These are phyloP conservation scores for Ophion slaviceki DNA, from an alignment of 2,888 invertebrate genomes.

Conservation along the genomic window DNA sequence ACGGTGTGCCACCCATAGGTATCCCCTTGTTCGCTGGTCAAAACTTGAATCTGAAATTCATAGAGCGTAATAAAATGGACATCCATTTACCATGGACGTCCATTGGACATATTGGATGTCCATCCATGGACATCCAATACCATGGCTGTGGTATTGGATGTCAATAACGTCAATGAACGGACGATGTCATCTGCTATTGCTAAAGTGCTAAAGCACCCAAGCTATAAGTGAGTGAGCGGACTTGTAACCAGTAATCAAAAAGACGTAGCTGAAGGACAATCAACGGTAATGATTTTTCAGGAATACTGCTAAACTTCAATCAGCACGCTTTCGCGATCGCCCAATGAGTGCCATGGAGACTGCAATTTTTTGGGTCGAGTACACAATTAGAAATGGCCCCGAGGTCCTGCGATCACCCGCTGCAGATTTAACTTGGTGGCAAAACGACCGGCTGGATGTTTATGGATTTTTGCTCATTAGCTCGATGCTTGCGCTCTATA, in stretches of 20 bases:
- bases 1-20: slow-evolving; percentile 74
- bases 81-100: too few species aligned
- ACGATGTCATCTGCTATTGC: slow-evolving; percentile 79
- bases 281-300: slow-evolving; percentile 70
- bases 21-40: slow-evolving; percentile 77
- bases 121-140: too few species aligned
- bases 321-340: slow-evolving; percentile 73
- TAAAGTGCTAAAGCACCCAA: slow-evolving; percentile 80
- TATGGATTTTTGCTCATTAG: slow-evolving; percentile 56
- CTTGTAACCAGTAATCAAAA: not conserved
- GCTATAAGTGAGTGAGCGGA: slow-evolving; percentile 75
- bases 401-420: slow-evolving; percentile 68
- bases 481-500: not conserved
- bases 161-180: slow-evolving; percentile 76
- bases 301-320: slow-evolving; percentile 74
- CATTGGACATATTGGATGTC: too few species aligned
- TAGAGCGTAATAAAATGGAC: slow-evolving; percentile 68
- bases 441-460: slow-evolving; percentile 70
- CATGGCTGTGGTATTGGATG: slow-evolving; percentile 69
- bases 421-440: slow-evolving; percentile 71
- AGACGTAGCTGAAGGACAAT: not conserved
- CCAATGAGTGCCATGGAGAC: slow-evolving; percentile 71
- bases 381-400: slow-evolving; percentile 69
- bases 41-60: slow-evolving; percentile 71
- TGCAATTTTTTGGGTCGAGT: slow-evolving; percentile 73